A percentile compares a stretch with the other conserved stretches of the same genome.
Conservation (phyloP, 23 tunicate species). For the Halocynthia aurantium region DNA sequence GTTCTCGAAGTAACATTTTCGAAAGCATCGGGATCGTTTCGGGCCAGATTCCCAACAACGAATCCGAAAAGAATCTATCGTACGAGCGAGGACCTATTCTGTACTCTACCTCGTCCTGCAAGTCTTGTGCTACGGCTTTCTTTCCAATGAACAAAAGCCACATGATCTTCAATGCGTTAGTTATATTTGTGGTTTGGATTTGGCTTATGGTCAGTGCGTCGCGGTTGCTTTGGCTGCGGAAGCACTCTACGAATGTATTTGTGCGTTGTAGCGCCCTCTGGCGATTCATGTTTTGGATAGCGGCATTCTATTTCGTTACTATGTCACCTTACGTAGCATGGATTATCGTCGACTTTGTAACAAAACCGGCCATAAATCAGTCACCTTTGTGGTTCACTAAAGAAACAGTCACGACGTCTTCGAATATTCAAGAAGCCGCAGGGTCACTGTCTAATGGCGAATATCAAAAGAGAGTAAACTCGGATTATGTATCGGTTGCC, state of each 20-base stretch:
- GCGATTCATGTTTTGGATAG: conserved; percentile 63
- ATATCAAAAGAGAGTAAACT: background rate
- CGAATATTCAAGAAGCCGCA: background rate
- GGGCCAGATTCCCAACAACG: background rate
- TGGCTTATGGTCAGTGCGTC: conserved; percentile 39
- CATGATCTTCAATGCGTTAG: conserved; percentile 19
- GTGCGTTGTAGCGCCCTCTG: conserved; percentile 96
- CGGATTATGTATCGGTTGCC: background rate
- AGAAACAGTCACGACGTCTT: background rate
- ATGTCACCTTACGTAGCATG: conserved; percentile 34
- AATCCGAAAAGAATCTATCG: background rate
- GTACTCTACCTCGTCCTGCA: conserved; percentile 3
- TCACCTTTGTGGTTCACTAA: conserved; percentile 9
- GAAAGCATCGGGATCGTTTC: background rate
- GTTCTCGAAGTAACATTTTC: background rate
- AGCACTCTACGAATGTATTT: conserved; percentile 71
- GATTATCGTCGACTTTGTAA: conserved; percentile 37
- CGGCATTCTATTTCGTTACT: conserved; percentile 40
- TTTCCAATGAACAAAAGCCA: conserved; percentile 52
- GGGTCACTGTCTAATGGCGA: background rate
- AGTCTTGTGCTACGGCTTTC: conserved; percentile 34
- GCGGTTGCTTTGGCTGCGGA: conserved; percentile 74
- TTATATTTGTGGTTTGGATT: conserved; percentile 45
- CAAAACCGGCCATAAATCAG: background rate
- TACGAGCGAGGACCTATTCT: too few relatives aligned